Percentiles rank a stretch among this genome's conserved stretches.
Conservation (phyloP, 2,888 invertebrate genomes). For the Odontothrips loti region DNA sequence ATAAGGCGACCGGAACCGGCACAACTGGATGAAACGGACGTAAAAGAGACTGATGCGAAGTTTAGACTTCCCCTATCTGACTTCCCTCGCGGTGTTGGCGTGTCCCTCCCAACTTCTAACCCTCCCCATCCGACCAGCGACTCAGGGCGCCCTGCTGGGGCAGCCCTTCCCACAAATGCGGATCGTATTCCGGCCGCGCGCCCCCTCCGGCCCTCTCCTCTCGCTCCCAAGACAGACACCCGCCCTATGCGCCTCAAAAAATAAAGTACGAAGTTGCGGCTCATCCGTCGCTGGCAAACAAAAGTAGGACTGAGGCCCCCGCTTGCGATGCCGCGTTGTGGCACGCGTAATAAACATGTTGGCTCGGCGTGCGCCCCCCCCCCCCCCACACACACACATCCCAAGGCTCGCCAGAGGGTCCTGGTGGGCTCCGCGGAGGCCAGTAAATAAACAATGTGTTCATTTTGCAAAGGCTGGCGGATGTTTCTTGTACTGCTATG, state of each 20-base stretch:
- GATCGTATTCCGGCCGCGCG: background rate
- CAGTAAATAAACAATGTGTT: slow-evolving; percentile 8
- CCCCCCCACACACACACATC: background rate
- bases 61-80: background rate
- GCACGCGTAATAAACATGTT: slow-evolving; percentile 17
- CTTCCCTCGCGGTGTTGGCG: background rate
- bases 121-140: too few relatives aligned
- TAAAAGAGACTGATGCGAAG: background rate
- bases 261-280: slow-evolving; percentile 16
- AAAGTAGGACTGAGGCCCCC: background rate
- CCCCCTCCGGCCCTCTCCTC: background rate
- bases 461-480: background rate
- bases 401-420: too few relatives aligned
- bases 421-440: background rate
- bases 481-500: background rate
- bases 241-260: background rate
- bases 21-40: background rate
- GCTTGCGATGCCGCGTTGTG: background rate
- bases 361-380: background rate
- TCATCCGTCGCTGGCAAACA: slow-evolving; percentile 18
- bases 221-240: background rate
- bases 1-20: background rate
- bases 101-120: too few relatives aligned
- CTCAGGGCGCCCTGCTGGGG: background rate
- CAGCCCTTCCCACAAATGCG: background rate